Base-by-base conservation (phyloP, 2,113 vertebrate genomes). In the Cygnus buccinator region DNA sequence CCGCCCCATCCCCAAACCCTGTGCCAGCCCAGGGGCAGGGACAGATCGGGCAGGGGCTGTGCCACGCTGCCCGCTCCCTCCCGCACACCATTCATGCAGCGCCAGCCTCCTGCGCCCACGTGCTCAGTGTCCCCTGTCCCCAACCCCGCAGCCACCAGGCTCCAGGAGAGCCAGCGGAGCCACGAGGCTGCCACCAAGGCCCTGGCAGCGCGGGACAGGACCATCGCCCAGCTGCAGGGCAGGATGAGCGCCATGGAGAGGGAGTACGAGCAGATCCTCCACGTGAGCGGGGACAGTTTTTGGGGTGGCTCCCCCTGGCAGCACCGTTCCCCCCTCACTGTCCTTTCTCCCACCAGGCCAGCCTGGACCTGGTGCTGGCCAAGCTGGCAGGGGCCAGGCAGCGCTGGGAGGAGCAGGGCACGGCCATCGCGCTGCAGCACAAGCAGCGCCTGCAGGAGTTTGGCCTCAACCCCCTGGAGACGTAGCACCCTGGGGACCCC, bases 181-280 rank as follows among this genome's bases (percentile, higher is more conserved):
- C 93, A 62, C 90, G 74, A 92, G 54, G 93, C 91, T 41, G 87
- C 79, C 21, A 81, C 94, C 41, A 90, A 41, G 75, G 90, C 89
- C 35, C 91, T 96, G 12, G 39, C 84, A 57, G 97, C 98, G 61
- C 98, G 96, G 65, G 97, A 98, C 5, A 55, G 48, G 85, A 91
- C 93, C 65, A 97, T 98, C 33, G 25, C 96, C 61, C 97, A 98
- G 62, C 97, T 98, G 63, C 95, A 82, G 93, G 89, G 87, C 79
- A 97, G 98, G 25, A 83, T 98, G 35, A 75, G 97, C 39, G 90
- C 94, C 76, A 97, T 97, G 97, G 98, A 98, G 76, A 97, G 90
- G 28, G 97, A 98, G 37, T 98, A 97, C 18, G 96, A 98, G 94
- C 98, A 96, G 77, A 95, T 98, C 72, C 88, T 98, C 58, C 97